Evolutionary conservation across 2,113 vertebrate species (phyloP), one percentile per base, ranked within the genome.

Genomic region (Clarias gariepinus): DNA sequence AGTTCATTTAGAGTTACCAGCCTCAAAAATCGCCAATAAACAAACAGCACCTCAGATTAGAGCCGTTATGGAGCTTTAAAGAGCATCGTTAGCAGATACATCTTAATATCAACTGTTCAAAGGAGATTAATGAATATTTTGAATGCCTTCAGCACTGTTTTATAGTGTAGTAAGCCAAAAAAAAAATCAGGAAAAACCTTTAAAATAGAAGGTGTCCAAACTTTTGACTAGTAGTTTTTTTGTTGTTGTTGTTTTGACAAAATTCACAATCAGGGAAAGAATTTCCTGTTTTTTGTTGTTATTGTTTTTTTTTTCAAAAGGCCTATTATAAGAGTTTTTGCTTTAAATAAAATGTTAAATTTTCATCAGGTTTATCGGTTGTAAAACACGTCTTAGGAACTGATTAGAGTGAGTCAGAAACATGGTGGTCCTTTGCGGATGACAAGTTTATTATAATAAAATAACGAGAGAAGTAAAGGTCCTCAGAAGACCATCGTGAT

Each of bases 371-470:
- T n/a, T 47, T 28, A 63, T 76, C 15, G 5, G 33, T 61, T 74
- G 18, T 19, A 85, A 47, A 36, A 61, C 36, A 47, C 16, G n/a
- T 15, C 9, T 47, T 64, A n/a, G 9, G n/a, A 3, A 2, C 55
- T 10, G 12, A n/a, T 84, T 80, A 60, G 6, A 55, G 52, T 0
- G 13, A 55, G 47, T 77, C 28, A 66, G 6, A 19, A 19, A 80
- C 41, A 15, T 60, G 78, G 78, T 57, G 61, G 60, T 21, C 74
- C 5, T 79, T 33, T 55, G n/a, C 61, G 10, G 25, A 66, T 25
- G 63, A 36, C 47, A 68, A 47, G 47, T 53, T 55, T 68, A 85
- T n/a, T 25, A 79, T 64, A 76, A 33, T 81, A 61, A 81, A 61
- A 68, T 66, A 79, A 68, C 16, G 28, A 66, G 52, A 10, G 33